These are phyloP conservation scores for Hystrix cristata DNA, from an alignment of 2,113 vertebrate species.

Conservation along the genomic window DNA sequence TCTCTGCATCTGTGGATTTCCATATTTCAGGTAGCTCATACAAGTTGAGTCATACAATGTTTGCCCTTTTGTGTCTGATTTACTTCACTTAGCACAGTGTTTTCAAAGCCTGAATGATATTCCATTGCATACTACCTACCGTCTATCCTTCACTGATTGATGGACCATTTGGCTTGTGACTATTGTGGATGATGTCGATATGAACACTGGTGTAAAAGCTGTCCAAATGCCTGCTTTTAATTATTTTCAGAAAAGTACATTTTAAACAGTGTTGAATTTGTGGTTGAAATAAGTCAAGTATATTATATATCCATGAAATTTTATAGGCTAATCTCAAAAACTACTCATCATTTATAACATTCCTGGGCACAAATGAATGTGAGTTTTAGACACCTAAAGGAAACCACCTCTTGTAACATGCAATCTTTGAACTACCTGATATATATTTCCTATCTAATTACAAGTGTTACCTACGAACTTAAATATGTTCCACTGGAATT, in stretches of 20 bases:
- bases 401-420: background rate
- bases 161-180: background rate
- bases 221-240: background rate
- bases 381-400: slow-evolving; percentile 3
- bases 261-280: slow-evolving; percentile 10
- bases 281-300: slow-evolving; percentile 1
- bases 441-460: background rate
- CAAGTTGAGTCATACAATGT: background rate
- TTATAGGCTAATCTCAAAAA: background rate
- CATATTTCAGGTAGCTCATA: background rate
- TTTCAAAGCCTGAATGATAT: background rate
- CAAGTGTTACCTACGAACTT: background rate
- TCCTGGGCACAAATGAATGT: background rate
- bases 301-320: background rate
- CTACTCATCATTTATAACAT: background rate
- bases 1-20: background rate
- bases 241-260: background rate
- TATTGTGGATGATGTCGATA: background rate
- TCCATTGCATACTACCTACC: background rate
- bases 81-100: slow-evolving; percentile 4
- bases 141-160: background rate
- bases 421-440: background rate
- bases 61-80: background rate
- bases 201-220: background rate
- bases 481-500: background rate